Base-by-base conservation (phyloP, 2,797 vertebrate genomes). In the Phoebastria nigripes region DNA sequence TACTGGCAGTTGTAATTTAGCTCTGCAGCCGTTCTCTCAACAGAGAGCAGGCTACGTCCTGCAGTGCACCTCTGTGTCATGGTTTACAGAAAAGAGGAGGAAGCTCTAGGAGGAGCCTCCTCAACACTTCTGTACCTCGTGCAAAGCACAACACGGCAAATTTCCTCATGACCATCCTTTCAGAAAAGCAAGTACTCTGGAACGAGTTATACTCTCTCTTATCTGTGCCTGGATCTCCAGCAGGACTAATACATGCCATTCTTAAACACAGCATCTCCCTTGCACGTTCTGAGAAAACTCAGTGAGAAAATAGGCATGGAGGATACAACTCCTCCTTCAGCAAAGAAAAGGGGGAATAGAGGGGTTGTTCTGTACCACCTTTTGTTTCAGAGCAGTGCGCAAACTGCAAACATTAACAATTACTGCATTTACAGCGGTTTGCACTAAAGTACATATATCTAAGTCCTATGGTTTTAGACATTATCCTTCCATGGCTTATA, bases 121-220 rank as follows among this genome's bases (percentile, higher is more conserved):
- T 61, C n/a, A 76, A 46, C 3, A 9, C 8, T 42, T 82, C 22
- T 29, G 22, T 24, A 56, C 11, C 59, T 83, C 0, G 0, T 47
- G 51, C 55, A 87, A 49, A 90, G 73, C 59, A 77, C 19, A 80
- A 47, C 5, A 26, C 2, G 2, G 41, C 22, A 33, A 6, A 69
- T 54, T 71, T 52, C 12, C 37, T 41, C 31, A 14, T 4, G 4
- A 79, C 8, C 6, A 25, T 11, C 55, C 39, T 49, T 33, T 28
- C 76, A 51, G 55, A 79, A 54, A 42, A 66, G 22, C 18, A 59
- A 44, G 12, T 2, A 83, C 69, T 17, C 67, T 76, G 21, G 33
- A 52, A 47, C 21, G 85, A 71, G 20, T 52, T 42, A 22, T 0
- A n/a, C 26, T 21, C 51, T 39, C n/a, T n/a, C 39, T 80, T 24